Conservation (phyloP, 1,140 invertebrate species). For the Nebria ingens region DNA sequence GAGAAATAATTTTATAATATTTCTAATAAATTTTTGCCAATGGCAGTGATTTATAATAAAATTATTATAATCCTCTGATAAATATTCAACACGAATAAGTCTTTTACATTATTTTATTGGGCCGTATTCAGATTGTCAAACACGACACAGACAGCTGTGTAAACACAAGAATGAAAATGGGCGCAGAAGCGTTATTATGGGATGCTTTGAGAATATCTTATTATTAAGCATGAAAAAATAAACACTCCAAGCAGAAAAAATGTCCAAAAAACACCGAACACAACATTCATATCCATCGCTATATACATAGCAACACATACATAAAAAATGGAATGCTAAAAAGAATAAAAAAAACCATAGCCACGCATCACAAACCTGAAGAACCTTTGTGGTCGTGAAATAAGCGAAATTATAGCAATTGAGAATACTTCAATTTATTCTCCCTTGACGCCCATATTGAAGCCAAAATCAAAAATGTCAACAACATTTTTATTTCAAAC, state of each 20-base stretch:
- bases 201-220: background rate
- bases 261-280: conserved; percentile 1
- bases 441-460: too few species aligned
- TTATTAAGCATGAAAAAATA: conserved; percentile 10
- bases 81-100: too few species aligned
- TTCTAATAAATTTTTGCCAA: too few species aligned
- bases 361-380: background rate
- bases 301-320: background rate
- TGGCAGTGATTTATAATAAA: too few species aligned
- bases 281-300: too few species aligned
- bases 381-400: background rate
- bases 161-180: background rate
- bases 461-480: too few species aligned
- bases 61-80: too few species aligned
- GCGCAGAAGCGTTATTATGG: background rate
- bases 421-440: too few species aligned
- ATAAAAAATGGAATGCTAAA: background rate
- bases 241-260: conserved; percentile 1
- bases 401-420: background rate
- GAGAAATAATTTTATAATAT: too few species aligned
- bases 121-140: background rate
- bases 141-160: background rate
- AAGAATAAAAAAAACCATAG: too few species aligned
- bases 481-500: too few species aligned
- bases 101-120: too few species aligned